A percentile compares a stretch with the other conserved stretches of the same genome.
Conservation (phyloP, 2,888 invertebrate genomes). For the Tetranychus piercei region DNA sequence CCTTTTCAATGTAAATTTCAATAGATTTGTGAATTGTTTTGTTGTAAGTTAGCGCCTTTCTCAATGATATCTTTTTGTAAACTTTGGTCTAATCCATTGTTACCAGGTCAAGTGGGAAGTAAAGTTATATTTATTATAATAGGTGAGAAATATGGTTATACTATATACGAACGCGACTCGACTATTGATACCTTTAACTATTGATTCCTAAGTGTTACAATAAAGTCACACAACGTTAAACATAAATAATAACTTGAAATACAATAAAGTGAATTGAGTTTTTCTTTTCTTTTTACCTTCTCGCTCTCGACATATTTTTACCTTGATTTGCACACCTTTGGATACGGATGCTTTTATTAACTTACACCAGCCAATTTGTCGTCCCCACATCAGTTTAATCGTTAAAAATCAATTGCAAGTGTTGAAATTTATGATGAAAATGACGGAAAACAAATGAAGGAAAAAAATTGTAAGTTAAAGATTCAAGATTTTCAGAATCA, state of each 20-base stretch:
- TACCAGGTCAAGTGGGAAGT: neutral
- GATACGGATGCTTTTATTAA: too few relatives aligned
- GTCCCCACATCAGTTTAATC: too few relatives aligned
- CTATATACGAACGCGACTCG: neutral
- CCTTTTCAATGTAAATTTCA: too few relatives aligned
- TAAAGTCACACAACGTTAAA: constrained; percentile 1
- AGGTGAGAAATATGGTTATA: neutral
- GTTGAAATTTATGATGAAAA: too few relatives aligned
- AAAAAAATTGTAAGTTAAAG: too few relatives aligned
- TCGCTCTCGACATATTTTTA: too few relatives aligned
- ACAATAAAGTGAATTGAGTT: neutral
- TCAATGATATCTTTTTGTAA: neutral
- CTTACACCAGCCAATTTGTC: too few relatives aligned
- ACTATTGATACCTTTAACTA: neutral
- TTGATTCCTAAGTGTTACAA: neutral
- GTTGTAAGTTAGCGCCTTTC: neutral
- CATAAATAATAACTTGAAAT: neutral
- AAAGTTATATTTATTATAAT: neutral
- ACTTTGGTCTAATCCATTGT: neutral
- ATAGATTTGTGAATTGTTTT: neutral
- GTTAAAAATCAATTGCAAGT: too few relatives aligned
- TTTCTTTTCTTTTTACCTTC: too few relatives aligned
- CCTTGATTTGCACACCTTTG: too few relatives aligned
- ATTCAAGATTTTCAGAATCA: too few relatives aligned
- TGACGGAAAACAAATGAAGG: too few relatives aligned